These are phyloP conservation scores for Rhinogobio ventralis DNA, from an alignment of 2,797 vertebrate genomes.

Conservation along the genomic window DNA sequence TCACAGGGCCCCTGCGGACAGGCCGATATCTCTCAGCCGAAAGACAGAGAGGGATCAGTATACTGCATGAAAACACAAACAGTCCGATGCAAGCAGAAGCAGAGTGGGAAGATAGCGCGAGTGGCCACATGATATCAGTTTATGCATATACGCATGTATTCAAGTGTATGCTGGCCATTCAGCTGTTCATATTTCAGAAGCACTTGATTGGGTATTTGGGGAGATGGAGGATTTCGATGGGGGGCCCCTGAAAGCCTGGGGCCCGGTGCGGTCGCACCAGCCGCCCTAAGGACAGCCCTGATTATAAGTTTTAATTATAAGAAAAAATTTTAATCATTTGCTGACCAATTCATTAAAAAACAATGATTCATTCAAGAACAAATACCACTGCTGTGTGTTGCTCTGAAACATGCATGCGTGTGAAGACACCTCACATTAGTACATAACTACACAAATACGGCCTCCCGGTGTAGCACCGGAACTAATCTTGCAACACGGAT, in stretches of 20 bases:
- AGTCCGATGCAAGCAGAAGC: background rate
- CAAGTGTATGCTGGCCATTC: background rate
- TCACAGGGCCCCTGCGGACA: conserved; percentile 73
- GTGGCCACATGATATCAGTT: background rate
- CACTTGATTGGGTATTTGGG: background rate
- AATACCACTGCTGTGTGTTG: background rate
- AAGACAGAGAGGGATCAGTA: conserved; percentile 56
- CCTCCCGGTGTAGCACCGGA: background rate
- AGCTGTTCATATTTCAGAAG: background rate
- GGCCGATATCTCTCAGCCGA: conserved; percentile 74
- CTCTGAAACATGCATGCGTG: background rate
- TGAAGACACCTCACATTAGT: background rate
- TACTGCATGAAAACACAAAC: conserved; percentile 30
- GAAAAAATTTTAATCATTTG: background rate
- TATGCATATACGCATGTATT: background rate
- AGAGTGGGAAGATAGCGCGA: background rate
- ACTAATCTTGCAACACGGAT: background rate
- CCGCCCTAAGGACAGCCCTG: too few relatives aligned
- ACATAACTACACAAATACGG: background rate
- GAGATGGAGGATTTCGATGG: background rate
- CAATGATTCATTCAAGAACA: background rate
- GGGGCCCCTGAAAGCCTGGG: too few relatives aligned
- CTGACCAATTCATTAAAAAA: background rate
- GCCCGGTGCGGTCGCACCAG: too few relatives aligned
- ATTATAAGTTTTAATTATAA: background rate